Evolutionary conservation across 2,797 vertebrate species (phyloP).

Genomic region (Rallus crepitans): DNA sequence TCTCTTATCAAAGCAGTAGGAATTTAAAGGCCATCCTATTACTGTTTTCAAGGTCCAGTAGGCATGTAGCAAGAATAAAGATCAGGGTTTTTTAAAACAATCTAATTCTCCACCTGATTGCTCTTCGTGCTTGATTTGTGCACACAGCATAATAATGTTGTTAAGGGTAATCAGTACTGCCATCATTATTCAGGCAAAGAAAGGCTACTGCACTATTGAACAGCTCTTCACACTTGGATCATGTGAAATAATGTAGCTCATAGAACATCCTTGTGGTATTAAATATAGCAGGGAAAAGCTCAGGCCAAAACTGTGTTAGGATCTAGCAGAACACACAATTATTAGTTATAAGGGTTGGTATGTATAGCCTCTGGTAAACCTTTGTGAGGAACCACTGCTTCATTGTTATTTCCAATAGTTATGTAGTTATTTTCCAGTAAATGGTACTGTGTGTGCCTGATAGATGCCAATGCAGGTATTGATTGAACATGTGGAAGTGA

Average conservation of each 20-base stretch:
- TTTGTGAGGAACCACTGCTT: neutral
- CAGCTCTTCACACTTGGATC: neutral
- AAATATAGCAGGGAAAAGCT: neutral
- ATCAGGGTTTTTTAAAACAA: neutral
- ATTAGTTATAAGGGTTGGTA: neutral
- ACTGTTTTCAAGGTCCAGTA: slow-evolving; percentile 50
- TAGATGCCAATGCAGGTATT: neutral
- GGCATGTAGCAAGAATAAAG: slow-evolving; percentile 18
- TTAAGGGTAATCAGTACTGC: slow-evolving; percentile 53
- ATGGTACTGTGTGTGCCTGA: neutral
- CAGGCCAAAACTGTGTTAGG: neutral
- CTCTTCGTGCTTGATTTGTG: slow-evolving; percentile 44
- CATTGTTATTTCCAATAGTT: neutral
- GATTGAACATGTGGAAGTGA: neutral
- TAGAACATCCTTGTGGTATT: neutral
- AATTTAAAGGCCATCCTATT: slow-evolving; percentile 53
- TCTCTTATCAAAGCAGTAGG: slow-evolving; percentile 13
- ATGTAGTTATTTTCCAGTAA: neutral
- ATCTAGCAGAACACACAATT: neutral
- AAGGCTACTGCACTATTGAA: neutral
- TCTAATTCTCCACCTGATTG: slow-evolving; percentile 55
- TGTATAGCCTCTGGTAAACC: neutral
- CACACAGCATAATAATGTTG: slow-evolving; percentile 36
- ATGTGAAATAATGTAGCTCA: neutral
- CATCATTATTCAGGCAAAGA: neutral